Evolutionary conservation across 2,888 invertebrate genomes (phyloP).

Genomic region (Brachyopa scutellaris): DNA sequence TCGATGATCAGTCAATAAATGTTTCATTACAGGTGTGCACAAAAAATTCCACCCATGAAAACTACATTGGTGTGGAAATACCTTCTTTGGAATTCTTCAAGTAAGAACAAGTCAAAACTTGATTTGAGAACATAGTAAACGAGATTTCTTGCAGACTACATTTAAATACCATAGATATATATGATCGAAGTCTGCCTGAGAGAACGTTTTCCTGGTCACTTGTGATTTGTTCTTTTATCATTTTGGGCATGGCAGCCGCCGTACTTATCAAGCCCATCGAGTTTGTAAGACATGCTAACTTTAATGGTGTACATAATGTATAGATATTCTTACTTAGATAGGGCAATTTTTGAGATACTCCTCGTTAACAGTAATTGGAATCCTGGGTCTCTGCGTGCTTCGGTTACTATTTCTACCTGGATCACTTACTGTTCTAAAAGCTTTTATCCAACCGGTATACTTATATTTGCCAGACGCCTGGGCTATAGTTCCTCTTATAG

Average conservation of each 20-base stretch:
- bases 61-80: background rate
- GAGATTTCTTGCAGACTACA: background rate
- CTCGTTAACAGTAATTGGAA: constrained; percentile 75
- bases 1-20: too few species aligned
- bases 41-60: background rate
- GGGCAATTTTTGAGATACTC: constrained; percentile 78
- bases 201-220: constrained; percentile 61
- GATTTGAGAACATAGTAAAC: background rate
- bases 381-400: constrained; percentile 72
- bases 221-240: constrained; percentile 39
- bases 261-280: constrained; percentile 21
- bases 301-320: too few species aligned
- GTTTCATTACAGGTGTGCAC: too few species aligned
- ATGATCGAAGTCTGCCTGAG: background rate
- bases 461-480: constrained; percentile 46
- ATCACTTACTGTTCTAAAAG: background rate
- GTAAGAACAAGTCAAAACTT: background rate
- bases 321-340: constrained; percentile 74
- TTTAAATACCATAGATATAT: background rate
- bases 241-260: constrained; percentile 37
- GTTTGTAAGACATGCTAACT: constrained; percentile 14
- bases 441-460: background rate
- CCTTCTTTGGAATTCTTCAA: constrained; percentile 45
- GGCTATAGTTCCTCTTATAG: constrained; percentile 3
- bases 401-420: constrained; percentile 52